Percentiles rank a stretch among this genome's conserved stretches.
These are phyloP conservation scores for Polydrusus cervinus DNA, from an alignment of 2,888 invertebrate genomes.

Conservation along the genomic window DNA sequence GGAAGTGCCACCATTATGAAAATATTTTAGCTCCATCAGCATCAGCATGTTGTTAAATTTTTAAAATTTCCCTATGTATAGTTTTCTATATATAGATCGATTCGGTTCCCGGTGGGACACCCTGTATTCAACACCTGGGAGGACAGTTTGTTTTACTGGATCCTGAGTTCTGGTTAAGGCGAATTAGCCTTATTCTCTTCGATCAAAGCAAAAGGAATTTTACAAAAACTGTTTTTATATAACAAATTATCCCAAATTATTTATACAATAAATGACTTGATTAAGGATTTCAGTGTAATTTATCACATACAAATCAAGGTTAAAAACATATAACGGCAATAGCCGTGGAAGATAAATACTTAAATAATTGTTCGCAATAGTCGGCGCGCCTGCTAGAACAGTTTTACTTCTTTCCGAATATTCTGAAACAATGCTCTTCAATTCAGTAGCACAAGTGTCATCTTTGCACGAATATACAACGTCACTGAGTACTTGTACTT, in stretches of 20 bases:
- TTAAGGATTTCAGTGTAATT: not conserved
- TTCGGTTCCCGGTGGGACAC: too few relatives aligned
- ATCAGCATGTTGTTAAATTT: too few relatives aligned
- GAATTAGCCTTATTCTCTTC: too few relatives aligned
- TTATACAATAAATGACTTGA: not conserved
- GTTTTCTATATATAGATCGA: too few relatives aligned
- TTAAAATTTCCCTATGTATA: too few relatives aligned
- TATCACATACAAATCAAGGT: not conserved
- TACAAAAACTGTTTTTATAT: not conserved
- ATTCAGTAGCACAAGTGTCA: constrained; percentile 1
- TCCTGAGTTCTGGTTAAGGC: too few relatives aligned
- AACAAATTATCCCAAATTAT: not conserved
- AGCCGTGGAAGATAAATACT: not conserved
- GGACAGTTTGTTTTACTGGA: too few relatives aligned
- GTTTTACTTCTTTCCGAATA: not conserved
- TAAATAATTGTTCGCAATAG: not conserved
- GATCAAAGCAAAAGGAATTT: too few relatives aligned
- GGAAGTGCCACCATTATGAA: too few relatives aligned
- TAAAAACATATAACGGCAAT: not conserved
- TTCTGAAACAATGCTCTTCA: not conserved
- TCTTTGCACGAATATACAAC: not conserved
- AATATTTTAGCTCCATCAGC: too few relatives aligned
- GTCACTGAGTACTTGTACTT: not conserved
- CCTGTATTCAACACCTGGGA: too few relatives aligned
- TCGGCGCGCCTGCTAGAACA: not conserved